phyloP scores from a whole-genome alignment of 1,140 invertebrate species.

The Diachasma alloeum region DNA sequence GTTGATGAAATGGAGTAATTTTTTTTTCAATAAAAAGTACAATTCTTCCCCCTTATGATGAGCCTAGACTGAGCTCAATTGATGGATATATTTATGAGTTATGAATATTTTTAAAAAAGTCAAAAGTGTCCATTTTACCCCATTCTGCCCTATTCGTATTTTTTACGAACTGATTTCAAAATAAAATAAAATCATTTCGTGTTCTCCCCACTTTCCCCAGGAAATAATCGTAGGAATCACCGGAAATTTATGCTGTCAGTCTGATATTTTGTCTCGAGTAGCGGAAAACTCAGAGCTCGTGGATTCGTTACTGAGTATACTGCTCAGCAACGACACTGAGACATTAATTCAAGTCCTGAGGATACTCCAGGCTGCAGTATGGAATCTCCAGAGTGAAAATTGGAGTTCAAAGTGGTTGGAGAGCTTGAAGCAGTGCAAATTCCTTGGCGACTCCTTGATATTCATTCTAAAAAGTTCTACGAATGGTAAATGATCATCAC shows the following conservation, averaged over 20 bases:
- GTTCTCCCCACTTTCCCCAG: conserved; percentile 47
- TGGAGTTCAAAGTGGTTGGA: conserved; percentile 62
- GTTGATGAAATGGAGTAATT: too few species aligned
- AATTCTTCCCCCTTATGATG: too few species aligned
- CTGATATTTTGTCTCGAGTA: conserved; percentile 60
- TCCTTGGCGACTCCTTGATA: conserved; percentile 66
- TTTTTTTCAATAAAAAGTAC: too few species aligned
- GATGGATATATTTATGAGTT: too few species aligned
- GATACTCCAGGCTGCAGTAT: conserved; percentile 67
- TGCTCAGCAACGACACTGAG: conserved; percentile 70
- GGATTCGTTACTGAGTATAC: conserved; percentile 64
- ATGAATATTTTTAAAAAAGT: too few species aligned
- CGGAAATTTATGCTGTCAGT: conserved; percentile 75
- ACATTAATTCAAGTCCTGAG: conserved; percentile 74
- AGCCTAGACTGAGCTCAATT: too few species aligned
- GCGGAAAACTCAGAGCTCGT: conserved; percentile 59
- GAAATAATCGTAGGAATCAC: conserved; percentile 79
- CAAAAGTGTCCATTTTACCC: too few species aligned
- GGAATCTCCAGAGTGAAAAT: conserved; percentile 62
- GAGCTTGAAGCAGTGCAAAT: conserved; percentile 60
- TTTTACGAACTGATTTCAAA: too few species aligned
- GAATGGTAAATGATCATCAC: conserved; percentile 62
- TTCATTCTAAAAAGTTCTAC: conserved; percentile 76
- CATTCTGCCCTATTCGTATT: conserved; percentile 3
- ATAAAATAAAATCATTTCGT: too few species aligned